Base-by-base conservation (phyloP, 2,797 vertebrate genomes). In the Arrhamphus sclerolepis region DNA sequence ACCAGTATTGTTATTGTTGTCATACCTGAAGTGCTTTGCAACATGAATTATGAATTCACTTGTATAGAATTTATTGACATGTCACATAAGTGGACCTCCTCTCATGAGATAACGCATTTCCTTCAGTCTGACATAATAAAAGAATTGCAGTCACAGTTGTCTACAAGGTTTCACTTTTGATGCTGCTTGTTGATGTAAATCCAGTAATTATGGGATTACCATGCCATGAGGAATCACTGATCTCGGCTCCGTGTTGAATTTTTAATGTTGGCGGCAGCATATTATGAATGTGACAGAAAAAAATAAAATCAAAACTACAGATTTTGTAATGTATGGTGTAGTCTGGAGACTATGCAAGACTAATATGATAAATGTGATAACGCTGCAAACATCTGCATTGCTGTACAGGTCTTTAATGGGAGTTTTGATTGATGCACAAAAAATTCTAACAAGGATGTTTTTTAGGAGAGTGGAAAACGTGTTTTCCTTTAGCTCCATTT, bases 191-290 rank as follows among this genome's bases (percentile, higher is more conserved):
- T 51, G 13, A 54, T 56, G 42, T 69, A 58, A 72, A 80, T 58
- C 77, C 66, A 69, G 62, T 81, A 71, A 79, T 82, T 84, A 76
- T 46, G n/a, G 66, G 66, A 81, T 82, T 81, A 75, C 41, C 54
- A 67, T 62, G 56, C 60, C 64, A 50, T 55, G 4, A 62, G 71
- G 81, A 75, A 80, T 86, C 75, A 71, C 70, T 10, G 60, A 67
- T 76, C 58, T 24, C 0, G 0, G 17, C 26, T 47, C 29, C 38
- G 50, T 38, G 20, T 26, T 24, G 29, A 49, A 26, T 47, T 62
- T 29, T 53, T 31, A 20, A 40, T 19, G 6, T 31, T 31, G 10
- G 29, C 2, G 10, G 29, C 29, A 7, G 29, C 29, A 31, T 26
- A 9, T 39, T 28, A 16, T 55, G 34, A 66, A 28, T 24, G 8